Evolutionary conservation across 2,797 vertebrate species (phyloP).

Genomic region (Arnoldichthys spilopterus): DNA sequence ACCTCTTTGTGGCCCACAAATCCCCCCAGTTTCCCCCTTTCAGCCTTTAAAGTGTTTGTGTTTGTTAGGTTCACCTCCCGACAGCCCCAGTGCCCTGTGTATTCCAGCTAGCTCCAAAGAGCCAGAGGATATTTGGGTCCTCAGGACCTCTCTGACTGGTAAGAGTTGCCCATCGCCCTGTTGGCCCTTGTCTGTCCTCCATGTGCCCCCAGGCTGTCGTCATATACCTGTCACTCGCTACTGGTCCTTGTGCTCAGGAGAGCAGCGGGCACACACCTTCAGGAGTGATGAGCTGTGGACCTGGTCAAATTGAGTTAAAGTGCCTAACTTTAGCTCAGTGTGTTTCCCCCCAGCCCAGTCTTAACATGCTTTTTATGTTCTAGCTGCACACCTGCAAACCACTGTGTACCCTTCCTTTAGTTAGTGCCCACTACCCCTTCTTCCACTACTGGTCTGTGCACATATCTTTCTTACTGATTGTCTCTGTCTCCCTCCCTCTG

Average conservation of each 20-base stretch:
- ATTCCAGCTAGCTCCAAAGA: slow-evolving; percentile 69
- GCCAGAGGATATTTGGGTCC: slow-evolving; percentile 80
- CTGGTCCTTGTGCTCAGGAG: slow-evolving; percentile 9
- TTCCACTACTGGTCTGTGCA: background rate
- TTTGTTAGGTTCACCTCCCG: slow-evolving; percentile 73
- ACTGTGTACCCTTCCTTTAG: background rate
- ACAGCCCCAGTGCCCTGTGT: slow-evolving; percentile 67
- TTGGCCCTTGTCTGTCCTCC: slow-evolving; percentile 18
- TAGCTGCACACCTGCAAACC: slow-evolving; percentile 2
- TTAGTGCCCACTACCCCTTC: background rate
- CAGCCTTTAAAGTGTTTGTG: slow-evolving; percentile 65
- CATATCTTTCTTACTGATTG: background rate
- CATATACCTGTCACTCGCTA: background rate
- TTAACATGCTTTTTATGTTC: background rate
- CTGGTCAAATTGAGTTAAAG: background rate
- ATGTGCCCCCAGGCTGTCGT: slow-evolving; percentile 11
- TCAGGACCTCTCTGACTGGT: slow-evolving; percentile 77
- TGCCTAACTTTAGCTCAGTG: background rate
- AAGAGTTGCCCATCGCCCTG: slow-evolving; percentile 62
- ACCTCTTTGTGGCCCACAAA: slow-evolving; percentile 18
- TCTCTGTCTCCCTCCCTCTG: background rate
- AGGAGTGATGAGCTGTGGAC: slow-evolving; percentile 15
- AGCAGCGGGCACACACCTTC: slow-evolving; percentile 12
- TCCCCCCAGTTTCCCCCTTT: slow-evolving; percentile 24
- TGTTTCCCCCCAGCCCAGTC: background rate